Evolutionary conservation across 2,888 invertebrate species (phyloP).

Genomic region (Philonicus albiceps): DNA sequence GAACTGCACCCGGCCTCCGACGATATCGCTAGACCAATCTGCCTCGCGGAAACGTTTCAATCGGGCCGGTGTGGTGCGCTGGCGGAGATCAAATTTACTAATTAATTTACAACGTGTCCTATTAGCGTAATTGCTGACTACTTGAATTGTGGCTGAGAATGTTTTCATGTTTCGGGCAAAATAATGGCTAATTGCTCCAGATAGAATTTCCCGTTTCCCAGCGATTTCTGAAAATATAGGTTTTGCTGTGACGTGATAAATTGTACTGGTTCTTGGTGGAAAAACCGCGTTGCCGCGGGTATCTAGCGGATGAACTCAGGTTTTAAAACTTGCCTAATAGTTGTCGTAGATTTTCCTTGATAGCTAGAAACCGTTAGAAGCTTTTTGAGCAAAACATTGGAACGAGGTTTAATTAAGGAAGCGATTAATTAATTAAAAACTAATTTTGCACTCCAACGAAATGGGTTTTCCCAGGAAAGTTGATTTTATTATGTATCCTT

Average conservation of each 20-base stretch:
- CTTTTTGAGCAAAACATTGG: neutral
- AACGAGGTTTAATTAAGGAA: neutral
- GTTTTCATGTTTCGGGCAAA: neutral
- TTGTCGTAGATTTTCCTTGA: neutral
- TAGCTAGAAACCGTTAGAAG: neutral
- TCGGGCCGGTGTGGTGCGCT: neutral
- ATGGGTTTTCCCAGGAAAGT: neutral
- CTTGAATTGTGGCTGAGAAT: constrained; percentile 39
- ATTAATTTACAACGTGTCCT: constrained; percentile 44
- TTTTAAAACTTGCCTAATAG: neutral
- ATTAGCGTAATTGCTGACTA: constrained; percentile 44
- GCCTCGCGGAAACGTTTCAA: constrained; percentile 39
- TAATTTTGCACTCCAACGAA: too few species aligned
- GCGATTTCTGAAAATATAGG: neutral
- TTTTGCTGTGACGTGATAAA: neutral
- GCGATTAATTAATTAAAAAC: neutral
- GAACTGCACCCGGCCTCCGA: neutral
- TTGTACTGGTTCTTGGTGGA: neutral
- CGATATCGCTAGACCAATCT: constrained; percentile 25
- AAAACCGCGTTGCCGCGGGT: neutral
- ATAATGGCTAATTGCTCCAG: constrained; percentile 15
- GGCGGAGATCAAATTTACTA: constrained; percentile 37
- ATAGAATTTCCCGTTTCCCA: neutral
- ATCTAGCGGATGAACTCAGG: neutral
- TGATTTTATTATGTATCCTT: neutral